Evolutionary conservation across 2,113 vertebrate species (phyloP), one percentile per base, ranked within the genome.

Genomic region (Notiomystis cincta): DNA sequence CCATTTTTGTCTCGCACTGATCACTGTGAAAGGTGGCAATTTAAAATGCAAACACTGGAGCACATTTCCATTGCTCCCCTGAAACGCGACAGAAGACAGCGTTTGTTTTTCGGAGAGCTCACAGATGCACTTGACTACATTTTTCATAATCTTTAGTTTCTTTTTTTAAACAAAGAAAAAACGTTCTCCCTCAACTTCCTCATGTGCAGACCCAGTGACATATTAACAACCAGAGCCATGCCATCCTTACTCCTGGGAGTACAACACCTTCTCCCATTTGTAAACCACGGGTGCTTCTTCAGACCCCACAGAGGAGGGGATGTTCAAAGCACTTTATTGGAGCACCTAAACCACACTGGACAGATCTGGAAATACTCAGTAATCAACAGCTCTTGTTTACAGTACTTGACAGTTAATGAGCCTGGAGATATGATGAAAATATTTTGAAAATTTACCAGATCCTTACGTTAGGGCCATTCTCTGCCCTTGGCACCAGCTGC

Each of bases 11-110:
- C 54, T 77, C 0, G 0, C 22, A 14, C 54, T 50, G 60, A 56
- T 95, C n/a, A 47, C 9, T 84, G 60, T 25, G 37, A 87, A 87
- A 91, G 80, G 56, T 67, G 45, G 35, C 33, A 66, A 82, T 85
- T 82, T 85, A 89, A 94, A 89, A 57, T 37, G 13, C 57, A 94
- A 93, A 79, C 23, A 38, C 50, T 65, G 83, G 40, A 93, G 42
- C 45, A 58, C 44, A 56, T 53, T 96, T 66, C 64, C 58, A 65
- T 15, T 70, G 82, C 28, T 93, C 35, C 38, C 64, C 37, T 7
- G 28, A 92, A 44, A 82, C 0, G 5, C 7, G 27, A 87, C 91
- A 78, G 28, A 58, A 54, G 33, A 50, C 1, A 23, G 28, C 15
- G 16, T 50, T 90, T 73, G 48, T 58, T 82, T 90, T 48, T 56